Percentiles rank a stretch among this genome's conserved stretches.
Conservation (phyloP, 2,888 invertebrate genomes). For the Sinelater perroti region DNA sequence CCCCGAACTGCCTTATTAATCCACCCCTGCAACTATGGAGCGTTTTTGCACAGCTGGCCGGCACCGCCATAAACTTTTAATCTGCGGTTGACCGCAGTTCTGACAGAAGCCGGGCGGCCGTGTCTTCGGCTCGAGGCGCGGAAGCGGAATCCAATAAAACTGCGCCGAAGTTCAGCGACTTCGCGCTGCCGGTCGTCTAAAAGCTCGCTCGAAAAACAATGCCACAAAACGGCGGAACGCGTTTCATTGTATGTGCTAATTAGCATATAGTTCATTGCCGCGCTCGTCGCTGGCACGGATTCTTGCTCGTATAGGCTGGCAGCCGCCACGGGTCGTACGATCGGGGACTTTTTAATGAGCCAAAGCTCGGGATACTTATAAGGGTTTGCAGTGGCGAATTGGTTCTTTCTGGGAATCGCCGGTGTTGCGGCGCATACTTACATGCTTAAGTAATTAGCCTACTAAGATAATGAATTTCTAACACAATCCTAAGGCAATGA, state of each 20-base stretch:
- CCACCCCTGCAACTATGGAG: too few species aligned
- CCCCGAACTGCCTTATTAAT: not conserved
- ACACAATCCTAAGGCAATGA: too few species aligned
- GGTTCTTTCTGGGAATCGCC: too few species aligned
- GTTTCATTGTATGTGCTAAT: constrained; percentile 31
- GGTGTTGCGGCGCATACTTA: too few species aligned
- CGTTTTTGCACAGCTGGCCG: too few species aligned
- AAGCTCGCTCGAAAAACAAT: constrained; percentile 21
- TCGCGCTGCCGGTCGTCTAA: constrained; percentile 7
- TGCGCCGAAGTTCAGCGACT: constrained; percentile 15
- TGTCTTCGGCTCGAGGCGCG: not conserved
- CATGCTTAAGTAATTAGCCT: too few species aligned
- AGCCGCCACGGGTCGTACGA: not conserved
- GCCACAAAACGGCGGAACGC: constrained; percentile 22
- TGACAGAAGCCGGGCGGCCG: not conserved
- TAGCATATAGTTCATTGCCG: constrained; percentile 35
- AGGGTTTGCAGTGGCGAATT: too few species aligned
- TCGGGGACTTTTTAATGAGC: not conserved
- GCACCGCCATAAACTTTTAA: not conserved
- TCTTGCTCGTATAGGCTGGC: constrained; percentile 1
- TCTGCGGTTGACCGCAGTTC: constrained; percentile 7
- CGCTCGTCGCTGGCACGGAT: not conserved
- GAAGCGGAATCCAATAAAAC: constrained; percentile 10
- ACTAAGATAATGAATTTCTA: too few species aligned
- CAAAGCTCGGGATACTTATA: too few species aligned